Conservation (phyloP, 2,113 vertebrate genomes). For the Fulmarus glacialis region DNA sequence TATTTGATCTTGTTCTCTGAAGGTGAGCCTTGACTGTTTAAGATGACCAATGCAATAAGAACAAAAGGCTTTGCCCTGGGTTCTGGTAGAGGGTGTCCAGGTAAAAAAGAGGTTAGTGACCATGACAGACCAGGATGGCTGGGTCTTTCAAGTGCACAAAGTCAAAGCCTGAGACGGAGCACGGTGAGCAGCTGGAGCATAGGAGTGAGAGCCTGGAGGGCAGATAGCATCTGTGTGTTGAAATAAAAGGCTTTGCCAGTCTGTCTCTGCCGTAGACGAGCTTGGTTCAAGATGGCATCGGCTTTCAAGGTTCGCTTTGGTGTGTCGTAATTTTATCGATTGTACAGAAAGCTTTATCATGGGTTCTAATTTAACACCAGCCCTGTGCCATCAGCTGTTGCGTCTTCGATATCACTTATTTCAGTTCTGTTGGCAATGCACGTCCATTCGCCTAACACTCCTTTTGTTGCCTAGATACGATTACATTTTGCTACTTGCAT, state of each 20-base stretch:
- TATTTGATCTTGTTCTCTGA: background rate
- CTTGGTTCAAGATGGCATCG: background rate
- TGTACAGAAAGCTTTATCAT: background rate
- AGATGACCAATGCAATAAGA: background rate
- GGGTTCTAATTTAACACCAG: background rate
- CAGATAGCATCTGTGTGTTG: background rate
- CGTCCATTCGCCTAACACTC: background rate
- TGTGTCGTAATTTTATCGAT: background rate
- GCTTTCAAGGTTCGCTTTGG: background rate
- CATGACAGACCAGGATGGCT: background rate
- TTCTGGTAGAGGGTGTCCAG: background rate
- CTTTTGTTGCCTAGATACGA: slow-evolving; percentile 9
- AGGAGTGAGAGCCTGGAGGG: background rate
- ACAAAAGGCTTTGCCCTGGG: background rate
- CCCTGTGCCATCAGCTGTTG: background rate
- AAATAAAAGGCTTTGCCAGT: background rate
- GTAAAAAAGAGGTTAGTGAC: background rate
- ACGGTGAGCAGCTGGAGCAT: background rate
- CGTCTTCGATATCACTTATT: background rate
- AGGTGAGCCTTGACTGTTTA: background rate
- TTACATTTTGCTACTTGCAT: background rate
- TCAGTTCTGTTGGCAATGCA: background rate
- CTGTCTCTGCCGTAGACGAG: background rate
- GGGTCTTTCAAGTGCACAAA: background rate
- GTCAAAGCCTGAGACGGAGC: background rate